Evolutionary conservation across 2,888 invertebrate genomes (phyloP).

Genomic region (Drosophila yooni): DNA sequence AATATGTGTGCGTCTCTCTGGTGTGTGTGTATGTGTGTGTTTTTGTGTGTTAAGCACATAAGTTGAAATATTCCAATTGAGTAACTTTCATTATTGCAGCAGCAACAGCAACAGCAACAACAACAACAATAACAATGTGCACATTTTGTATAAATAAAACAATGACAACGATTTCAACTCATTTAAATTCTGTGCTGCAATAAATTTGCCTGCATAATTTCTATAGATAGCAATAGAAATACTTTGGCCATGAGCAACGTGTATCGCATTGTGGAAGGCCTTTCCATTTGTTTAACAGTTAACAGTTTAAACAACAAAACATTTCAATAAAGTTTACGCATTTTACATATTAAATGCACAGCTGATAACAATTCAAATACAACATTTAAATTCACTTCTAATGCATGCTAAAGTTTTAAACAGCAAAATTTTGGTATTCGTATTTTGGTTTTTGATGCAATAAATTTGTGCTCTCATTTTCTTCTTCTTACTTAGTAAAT

Average conservation of each 20-base stretch:
- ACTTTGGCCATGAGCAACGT: constrained; percentile 12
- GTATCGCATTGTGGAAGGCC: constrained; percentile 17
- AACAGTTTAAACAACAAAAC: constrained; percentile 18
- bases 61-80: constrained; percentile 82
- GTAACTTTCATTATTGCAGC: constrained; percentile 78
- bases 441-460: background rate
- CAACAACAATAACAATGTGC: constrained; percentile 46
- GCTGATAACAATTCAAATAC: constrained; percentile 23
- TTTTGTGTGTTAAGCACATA: constrained; percentile 72
- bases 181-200: constrained; percentile 75
- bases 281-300: constrained; percentile 12
- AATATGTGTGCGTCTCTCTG: constrained; percentile 19
- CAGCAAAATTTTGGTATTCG: background rate
- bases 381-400: constrained; percentile 9
- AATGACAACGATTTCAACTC: constrained; percentile 76
- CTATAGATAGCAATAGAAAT: constrained; percentile 57
- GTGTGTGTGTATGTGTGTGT: constrained; percentile 24
- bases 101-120: constrained; percentile 58
- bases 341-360: constrained; percentile 44
- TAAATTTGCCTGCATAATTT: constrained; percentile 77
- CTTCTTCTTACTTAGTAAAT: background rate
- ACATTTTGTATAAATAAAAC: constrained; percentile 74
- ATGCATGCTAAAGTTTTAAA: background rate
- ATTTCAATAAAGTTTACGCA: constrained; percentile 58
- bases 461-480: background rate